phyloP scores from a whole-genome alignment of 2,797 vertebrate genomes.

The Oreochromis grahami region DNA sequence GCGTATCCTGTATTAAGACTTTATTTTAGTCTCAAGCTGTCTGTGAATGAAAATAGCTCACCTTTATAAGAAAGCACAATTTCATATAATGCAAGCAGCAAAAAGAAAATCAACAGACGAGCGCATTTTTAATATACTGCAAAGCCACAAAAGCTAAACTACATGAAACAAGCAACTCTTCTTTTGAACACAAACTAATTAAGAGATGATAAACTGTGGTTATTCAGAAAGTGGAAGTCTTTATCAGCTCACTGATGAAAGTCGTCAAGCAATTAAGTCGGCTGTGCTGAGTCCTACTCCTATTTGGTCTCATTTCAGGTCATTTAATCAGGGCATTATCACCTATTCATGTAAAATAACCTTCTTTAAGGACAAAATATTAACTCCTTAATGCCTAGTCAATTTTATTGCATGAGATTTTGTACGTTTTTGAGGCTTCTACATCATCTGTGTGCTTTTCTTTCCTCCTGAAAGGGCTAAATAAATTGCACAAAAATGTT shows the following conservation, averaged over 20 bases:
- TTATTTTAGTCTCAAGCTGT: background rate
- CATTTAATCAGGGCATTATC: background rate
- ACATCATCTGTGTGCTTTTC: background rate
- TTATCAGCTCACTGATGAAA: constrained; percentile 17
- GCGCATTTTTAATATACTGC: background rate
- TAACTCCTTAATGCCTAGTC: background rate
- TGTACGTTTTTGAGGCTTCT: background rate
- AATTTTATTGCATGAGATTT: background rate
- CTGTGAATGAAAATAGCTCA: constrained; percentile 22
- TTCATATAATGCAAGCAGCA: background rate
- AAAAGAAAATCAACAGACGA: background rate
- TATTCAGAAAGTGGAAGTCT: background rate
- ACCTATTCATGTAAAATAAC: background rate
- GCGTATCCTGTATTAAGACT: constrained; percentile 8
- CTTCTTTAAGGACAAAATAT: background rate
- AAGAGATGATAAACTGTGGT: constrained; percentile 16
- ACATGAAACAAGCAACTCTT: background rate
- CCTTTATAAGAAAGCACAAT: background rate
- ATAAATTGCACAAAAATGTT: background rate
- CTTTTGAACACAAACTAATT: constrained; percentile 39
- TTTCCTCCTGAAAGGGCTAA: background rate
- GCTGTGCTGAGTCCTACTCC: background rate
- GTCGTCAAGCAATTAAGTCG: background rate
- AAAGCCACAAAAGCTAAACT: background rate
- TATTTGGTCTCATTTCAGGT: constrained; percentile 3